phyloP scores from a whole-genome alignment of 2,113 vertebrate species.

The Psilopogon haemacephalus region DNA sequence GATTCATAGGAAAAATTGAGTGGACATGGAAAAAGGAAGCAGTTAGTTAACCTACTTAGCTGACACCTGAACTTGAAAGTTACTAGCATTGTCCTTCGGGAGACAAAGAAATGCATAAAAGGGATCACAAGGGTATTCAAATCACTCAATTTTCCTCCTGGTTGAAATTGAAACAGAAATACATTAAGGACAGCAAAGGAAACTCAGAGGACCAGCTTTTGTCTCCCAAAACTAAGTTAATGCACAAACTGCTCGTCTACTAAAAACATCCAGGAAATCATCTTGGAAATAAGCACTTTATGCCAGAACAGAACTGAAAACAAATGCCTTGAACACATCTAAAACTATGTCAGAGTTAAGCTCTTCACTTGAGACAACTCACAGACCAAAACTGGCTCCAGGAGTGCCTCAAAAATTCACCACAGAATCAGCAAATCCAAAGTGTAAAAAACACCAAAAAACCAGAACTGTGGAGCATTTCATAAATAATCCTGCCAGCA shows the following conservation, averaged over 20 bases:
- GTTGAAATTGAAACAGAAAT: not conserved
- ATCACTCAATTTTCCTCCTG: not conserved
- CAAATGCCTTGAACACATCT: not conserved
- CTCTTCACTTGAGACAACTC: not conserved
- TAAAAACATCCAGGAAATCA: not conserved
- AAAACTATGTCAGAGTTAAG: not conserved
- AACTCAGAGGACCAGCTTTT: not conserved
- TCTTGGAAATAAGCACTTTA: not conserved
- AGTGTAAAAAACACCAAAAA: accelerated
- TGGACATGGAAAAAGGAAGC: not conserved
- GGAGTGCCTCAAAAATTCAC: not conserved
- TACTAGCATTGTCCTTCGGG: not conserved
- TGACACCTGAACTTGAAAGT: not conserved
- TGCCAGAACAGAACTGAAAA: not conserved
- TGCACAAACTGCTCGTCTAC: not conserved
- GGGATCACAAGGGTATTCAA: not conserved
- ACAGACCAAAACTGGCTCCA: not conserved
- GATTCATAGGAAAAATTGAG: not conserved
- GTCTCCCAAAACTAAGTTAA: not conserved
- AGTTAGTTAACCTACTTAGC: not conserved
- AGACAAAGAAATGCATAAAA: not conserved
- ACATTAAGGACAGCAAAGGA: not conserved
- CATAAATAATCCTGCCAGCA: not conserved
- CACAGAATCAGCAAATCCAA: not conserved
- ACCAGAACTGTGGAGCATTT: not conserved